Evolutionary conservation across 2,888 invertebrate genomes (phyloP).

Genomic region (Pediacus dermestoides): DNA sequence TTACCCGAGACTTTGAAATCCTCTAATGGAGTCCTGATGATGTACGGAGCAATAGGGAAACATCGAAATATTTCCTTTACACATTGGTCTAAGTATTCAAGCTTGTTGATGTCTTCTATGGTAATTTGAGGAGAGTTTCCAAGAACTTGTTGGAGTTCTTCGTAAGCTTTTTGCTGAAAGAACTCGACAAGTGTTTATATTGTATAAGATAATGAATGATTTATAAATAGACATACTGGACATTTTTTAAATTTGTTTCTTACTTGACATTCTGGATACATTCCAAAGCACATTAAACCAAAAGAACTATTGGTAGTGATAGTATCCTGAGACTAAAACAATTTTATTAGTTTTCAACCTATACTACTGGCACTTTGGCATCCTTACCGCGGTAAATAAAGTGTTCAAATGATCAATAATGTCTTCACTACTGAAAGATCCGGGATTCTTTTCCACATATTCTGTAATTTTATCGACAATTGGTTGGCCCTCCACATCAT

Average conservation of each 20-base stretch:
- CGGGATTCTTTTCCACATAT: background rate
- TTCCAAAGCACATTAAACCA: conserved; percentile 24
- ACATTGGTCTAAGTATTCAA: conserved; percentile 29
- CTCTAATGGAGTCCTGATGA: conserved; percentile 23
- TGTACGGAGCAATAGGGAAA: conserved; percentile 29
- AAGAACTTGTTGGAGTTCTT: conserved; percentile 13
- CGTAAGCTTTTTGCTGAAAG: background rate
- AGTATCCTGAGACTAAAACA: conserved; percentile 30
- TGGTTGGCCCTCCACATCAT: background rate
- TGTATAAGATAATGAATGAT: conserved; percentile 11
- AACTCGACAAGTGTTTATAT: background rate
- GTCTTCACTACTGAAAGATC: conserved; percentile 10
- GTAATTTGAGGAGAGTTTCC: conserved; percentile 14
- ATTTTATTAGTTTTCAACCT: no score
- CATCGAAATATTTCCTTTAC: conserved; percentile 29
- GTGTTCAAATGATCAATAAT: conserved; percentile 22
- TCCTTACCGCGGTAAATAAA: conserved; percentile 22
- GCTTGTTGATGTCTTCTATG: conserved; percentile 21
- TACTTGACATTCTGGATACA: conserved; percentile 29
- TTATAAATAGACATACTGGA: no score
- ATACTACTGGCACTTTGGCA: no score
- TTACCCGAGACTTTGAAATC: no score
- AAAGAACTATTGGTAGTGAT: conserved; percentile 18
- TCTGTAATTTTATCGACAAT: background rate
- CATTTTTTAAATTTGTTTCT: no score